These are phyloP conservation scores for Electrophaes corylata DNA, from an alignment of 2,888 invertebrate species.

Conservation along the genomic window DNA sequence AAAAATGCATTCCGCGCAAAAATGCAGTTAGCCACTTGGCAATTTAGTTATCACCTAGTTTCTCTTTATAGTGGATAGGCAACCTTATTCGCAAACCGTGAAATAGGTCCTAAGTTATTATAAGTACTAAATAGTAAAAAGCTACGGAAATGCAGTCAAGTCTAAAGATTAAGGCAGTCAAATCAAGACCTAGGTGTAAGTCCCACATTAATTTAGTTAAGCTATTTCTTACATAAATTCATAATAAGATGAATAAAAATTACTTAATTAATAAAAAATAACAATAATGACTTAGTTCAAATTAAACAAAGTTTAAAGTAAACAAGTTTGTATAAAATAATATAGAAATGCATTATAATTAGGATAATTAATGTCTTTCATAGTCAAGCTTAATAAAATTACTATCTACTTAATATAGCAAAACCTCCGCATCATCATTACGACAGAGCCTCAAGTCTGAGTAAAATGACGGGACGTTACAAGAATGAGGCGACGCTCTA, in stretches of 20 bases:
- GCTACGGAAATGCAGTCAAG: conserved; percentile 50
- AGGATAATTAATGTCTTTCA: conserved; percentile 31
- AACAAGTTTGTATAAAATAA: conserved; percentile 23
- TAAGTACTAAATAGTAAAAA: conserved; percentile 35
- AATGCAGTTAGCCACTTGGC: no score
- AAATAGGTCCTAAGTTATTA: conserved; percentile 3
- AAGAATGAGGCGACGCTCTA: no score
- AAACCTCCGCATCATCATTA: not conserved
- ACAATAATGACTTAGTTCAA: conserved; percentile 33
- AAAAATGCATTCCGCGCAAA: no score
- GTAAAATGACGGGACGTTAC: no score
- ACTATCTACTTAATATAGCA: not conserved
- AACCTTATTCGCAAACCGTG: not conserved
- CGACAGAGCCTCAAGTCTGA: no score
- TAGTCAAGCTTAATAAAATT: conserved; percentile 10
- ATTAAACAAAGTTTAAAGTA: conserved; percentile 29
- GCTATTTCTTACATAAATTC: conserved; percentile 10
- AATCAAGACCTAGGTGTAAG: conserved; percentile 24
- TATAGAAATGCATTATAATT: conserved; percentile 24
- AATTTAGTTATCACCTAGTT: no score
- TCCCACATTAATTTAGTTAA: conserved; percentile 9
- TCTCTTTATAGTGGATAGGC: no score
- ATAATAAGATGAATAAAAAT: not conserved
- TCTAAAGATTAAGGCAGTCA: conserved; percentile 50
- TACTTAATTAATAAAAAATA: conserved; percentile 9